Base-by-base conservation (phyloP, 2,888 invertebrate genomes). In the Agrotis clavis region DNA sequence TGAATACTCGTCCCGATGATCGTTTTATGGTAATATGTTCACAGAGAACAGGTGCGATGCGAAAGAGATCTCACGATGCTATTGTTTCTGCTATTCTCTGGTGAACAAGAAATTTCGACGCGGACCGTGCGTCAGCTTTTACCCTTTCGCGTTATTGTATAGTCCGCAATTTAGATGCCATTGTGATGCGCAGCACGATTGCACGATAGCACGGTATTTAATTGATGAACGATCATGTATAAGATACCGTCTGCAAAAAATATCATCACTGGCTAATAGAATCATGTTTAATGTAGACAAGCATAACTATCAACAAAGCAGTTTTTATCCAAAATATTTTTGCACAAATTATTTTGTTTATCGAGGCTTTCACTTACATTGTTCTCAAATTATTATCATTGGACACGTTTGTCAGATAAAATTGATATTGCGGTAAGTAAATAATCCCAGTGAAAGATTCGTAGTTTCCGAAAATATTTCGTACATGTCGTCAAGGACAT, bases 61-160 rank as follows among this genome's bases (percentile, higher is more conserved):
- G 91, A 91, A 90, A 90, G 87, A 91, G 90, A 92, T 95, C 95
- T 94, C 95, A 95, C 95, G 95, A 92, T 86, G 90, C 93, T 90
- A 94, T 95, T 95, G 95, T 95, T 92, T 93, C 90, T 90, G 86
- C 83, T 90, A 91, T 93, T 93, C 91, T 90, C 88, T 86, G 88
- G 87, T 84, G 87, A 89, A 92, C 90, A 93, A 93, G 92, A 93
- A 92, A 92, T 92, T 92, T 90, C 89, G 90, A 89, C 84, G 89
- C 90, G 88, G 89, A 89, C 89, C 84, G 90, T 89, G 88, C 89
- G 89, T 89, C 91, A 89, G 90, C 94, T 94, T 94, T 94, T 94
- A 94, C 94, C 92, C 91, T 94, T 92, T 92, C 92, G 90, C 90
- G 89, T 83, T 88, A 87, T 88, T 88, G 90, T 89, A 88, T 76